Conservation (phyloP, 2,113 vertebrate species). For the Rhagologus leucostigma region DNA sequence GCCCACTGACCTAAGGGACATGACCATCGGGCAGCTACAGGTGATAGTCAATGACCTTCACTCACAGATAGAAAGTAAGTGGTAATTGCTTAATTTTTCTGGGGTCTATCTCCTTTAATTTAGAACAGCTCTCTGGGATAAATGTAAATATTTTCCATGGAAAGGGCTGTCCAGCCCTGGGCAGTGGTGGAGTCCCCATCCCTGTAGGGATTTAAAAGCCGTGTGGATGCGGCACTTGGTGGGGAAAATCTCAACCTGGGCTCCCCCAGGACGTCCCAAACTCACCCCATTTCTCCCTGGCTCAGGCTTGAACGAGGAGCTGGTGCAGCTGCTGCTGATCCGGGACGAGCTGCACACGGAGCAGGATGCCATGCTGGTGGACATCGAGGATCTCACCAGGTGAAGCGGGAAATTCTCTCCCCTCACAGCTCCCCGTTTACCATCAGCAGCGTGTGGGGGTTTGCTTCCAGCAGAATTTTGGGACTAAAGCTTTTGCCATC, state of each 20-base stretch:
- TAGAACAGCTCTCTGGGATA: background rate
- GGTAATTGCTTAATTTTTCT: background rate
- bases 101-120: background rate
- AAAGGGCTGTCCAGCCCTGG: background rate
- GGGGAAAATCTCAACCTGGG: background rate
- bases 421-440: background rate
- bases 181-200: background rate
- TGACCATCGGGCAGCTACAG: conserved; percentile 96
- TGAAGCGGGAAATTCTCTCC: background rate
- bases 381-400: conserved; percentile 99
- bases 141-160: background rate
- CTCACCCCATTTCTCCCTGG: background rate
- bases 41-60: conserved; percentile 99
- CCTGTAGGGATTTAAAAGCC: background rate
- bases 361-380: conserved; percentile 98
- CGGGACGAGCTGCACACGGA: conserved; percentile 97
- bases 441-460: accelerated
- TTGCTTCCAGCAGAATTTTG: background rate
- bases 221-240: background rate
- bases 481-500: background rate
- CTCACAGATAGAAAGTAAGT: conserved; percentile 98
- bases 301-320: conserved; percentile 94
- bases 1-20: conserved; percentile 91
- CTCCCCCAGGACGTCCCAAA: background rate
- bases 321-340: conserved; percentile 96